phyloP scores from a whole-genome alignment of 92 coral and sea anemone species.

The Porites lobata region DNA sequence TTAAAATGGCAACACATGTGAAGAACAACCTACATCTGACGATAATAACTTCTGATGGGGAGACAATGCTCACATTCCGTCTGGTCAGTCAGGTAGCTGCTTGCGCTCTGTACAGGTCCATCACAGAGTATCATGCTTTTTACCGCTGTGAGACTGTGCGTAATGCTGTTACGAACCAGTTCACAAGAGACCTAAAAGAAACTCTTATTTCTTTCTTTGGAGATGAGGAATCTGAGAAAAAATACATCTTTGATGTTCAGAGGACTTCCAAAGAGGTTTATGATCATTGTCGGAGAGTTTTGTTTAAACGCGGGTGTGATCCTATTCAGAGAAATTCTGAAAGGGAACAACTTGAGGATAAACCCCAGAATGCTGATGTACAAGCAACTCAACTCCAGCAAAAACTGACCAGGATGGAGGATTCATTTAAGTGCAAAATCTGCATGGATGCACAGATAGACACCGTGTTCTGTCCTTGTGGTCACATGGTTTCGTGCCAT shows the following conservation, averaged over 20 bases:
- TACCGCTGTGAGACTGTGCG: constrained; percentile 98
- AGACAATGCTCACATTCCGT: constrained; percentile 71
- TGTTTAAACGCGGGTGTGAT: constrained; percentile 86
- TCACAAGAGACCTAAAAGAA: constrained; percentile 96
- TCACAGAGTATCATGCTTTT: constrained; percentile 98
- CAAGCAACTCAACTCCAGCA: constrained; percentile 74
- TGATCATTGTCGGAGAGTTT: constrained; percentile 89
- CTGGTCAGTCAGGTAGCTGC: constrained; percentile 86
- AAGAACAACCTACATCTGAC: constrained; percentile 77
- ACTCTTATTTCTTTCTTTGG: constrained; percentile 91
- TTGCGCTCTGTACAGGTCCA: constrained; percentile 91
- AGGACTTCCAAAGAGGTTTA: constrained; percentile 95
- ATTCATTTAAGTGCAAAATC: constrained; percentile 90
- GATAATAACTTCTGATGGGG: constrained; percentile 67
- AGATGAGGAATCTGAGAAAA: constrained; percentile 96
- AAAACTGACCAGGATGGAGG: constrained; percentile 80
- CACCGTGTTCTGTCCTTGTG: constrained; percentile 96
- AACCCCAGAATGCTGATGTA: constrained; percentile 18
- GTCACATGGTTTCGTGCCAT: constrained; percentile 96
- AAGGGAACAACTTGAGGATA: constrained; percentile 13
- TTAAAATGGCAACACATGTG: constrained; percentile 87
- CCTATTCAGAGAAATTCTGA: constrained; percentile 64
- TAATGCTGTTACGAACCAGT: constrained; percentile 89
- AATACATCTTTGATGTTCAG: constrained; percentile 95
- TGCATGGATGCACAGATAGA: constrained; percentile 95